These are phyloP conservation scores for Potamarius usumacintae DNA, from an alignment of 2,113 vertebrate species.

Conservation along the genomic window DNA sequence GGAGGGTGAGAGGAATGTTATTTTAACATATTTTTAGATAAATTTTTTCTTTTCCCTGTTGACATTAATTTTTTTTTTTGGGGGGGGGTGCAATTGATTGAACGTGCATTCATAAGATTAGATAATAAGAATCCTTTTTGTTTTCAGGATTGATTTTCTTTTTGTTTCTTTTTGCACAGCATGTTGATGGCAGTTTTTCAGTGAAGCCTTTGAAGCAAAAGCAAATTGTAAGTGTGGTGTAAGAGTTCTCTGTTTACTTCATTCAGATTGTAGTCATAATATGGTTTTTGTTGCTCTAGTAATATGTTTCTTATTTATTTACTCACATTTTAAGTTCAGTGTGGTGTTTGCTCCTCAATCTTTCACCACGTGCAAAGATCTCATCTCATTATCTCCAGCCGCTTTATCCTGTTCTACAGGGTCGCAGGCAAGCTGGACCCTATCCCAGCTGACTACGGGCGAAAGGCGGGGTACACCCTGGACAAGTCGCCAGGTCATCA, in stretches of 20 bases:
- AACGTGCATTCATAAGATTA: not conserved
- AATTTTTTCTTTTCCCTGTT: not conserved
- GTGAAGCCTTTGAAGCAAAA: constrained; percentile 98
- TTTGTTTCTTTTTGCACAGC: constrained; percentile 69
- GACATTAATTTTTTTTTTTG: not conserved
- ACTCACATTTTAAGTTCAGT: not conserved
- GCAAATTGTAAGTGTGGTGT: constrained; percentile 87
- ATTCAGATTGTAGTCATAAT: not conserved
- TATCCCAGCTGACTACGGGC: too few relatives aligned
- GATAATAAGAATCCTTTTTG: not conserved
- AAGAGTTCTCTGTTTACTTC: not conserved
- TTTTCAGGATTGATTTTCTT: not conserved
- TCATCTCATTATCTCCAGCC: too few relatives aligned
- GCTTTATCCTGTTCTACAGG: too few relatives aligned
- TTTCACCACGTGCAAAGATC: not conserved
- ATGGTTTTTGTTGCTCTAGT: too few relatives aligned
- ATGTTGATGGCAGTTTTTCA: constrained; percentile 93
- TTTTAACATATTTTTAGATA: too few relatives aligned
- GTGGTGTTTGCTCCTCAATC: not conserved
- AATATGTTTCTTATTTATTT: not conserved
- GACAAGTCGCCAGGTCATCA: too few relatives aligned
- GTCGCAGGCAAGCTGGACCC: too few relatives aligned
- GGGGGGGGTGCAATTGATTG: not conserved
- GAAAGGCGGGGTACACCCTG: too few relatives aligned
- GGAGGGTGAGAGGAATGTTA: not conserved